These are phyloP conservation scores for Thera britannica DNA, from an alignment of 2,888 invertebrate species.

Conservation along the genomic window DNA sequence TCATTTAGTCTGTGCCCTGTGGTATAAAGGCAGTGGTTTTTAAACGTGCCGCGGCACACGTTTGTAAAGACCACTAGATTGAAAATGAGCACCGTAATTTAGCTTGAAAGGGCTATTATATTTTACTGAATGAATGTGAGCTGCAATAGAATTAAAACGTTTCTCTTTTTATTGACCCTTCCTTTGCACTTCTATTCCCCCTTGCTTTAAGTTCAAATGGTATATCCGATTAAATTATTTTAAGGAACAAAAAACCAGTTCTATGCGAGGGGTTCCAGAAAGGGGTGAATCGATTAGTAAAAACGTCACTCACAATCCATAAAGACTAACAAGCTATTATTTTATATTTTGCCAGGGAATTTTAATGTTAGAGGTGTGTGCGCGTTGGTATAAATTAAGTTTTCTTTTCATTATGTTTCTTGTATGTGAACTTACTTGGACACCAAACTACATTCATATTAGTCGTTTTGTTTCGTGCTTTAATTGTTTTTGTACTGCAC, in stretches of 20 bases:
- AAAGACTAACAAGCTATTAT: no score
- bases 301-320: background rate
- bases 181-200: background rate
- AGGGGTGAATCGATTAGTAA: background rate
- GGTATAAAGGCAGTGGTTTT: slow-evolving; percentile 9
- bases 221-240: no score
- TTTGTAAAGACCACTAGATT: slow-evolving; percentile 24
- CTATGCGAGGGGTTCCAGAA: background rate
- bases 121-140: slow-evolving; percentile 17
- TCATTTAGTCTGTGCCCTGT: slow-evolving; percentile 7
- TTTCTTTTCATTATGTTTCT: no score
- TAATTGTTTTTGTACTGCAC: no score
- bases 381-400: no score
- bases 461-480: no score
- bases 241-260: background rate
- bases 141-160: slow-evolving; percentile 18
- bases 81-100: slow-evolving; percentile 31
- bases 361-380: no score
- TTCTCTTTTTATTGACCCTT: background rate
- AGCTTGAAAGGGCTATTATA: slow-evolving; percentile 24
- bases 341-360: no score
- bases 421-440: no score
- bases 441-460: no score
- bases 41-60: slow-evolving; percentile 20
- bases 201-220: background rate